A percentile compares a stretch with the other conserved stretches of the same genome.
Evolutionary conservation across 2,113 vertebrate species (phyloP).

Genomic region (Pluvianellus socialis): DNA sequence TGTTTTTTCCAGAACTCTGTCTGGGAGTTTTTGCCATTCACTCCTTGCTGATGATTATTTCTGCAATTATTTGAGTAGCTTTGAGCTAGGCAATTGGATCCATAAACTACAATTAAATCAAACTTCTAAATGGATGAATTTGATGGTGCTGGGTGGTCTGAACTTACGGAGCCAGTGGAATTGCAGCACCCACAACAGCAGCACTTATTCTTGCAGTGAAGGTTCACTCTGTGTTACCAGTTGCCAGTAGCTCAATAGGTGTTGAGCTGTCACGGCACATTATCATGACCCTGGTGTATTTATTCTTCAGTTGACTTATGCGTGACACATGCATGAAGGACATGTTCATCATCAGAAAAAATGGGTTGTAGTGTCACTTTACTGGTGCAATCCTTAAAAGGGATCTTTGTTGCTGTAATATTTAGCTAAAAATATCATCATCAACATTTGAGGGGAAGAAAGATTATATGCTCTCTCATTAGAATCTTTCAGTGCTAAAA

Average conservation of each 20-base stretch:
- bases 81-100: background rate
- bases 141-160: background rate
- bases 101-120: background rate
- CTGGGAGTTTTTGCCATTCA: background rate
- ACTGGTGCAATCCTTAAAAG: background rate
- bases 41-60: background rate
- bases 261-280: background rate
- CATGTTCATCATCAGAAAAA: background rate
- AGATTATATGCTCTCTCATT: background rate
- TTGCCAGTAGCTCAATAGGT: background rate
- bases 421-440: background rate
- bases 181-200: background rate
- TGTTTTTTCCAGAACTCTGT: background rate
- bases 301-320: background rate
- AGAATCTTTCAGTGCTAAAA: background rate
- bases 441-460: background rate
- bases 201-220: background rate
- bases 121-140: background rate
- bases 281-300: background rate
- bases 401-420: background rate
- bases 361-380: background rate
- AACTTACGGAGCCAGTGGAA: background rate
- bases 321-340: fast-evolving
- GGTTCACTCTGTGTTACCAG: background rate
- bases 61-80: background rate